These are phyloP conservation scores for Clarias laeviceps DNA, from an alignment of 2,797 vertebrate species.

Conservation along the genomic window DNA sequence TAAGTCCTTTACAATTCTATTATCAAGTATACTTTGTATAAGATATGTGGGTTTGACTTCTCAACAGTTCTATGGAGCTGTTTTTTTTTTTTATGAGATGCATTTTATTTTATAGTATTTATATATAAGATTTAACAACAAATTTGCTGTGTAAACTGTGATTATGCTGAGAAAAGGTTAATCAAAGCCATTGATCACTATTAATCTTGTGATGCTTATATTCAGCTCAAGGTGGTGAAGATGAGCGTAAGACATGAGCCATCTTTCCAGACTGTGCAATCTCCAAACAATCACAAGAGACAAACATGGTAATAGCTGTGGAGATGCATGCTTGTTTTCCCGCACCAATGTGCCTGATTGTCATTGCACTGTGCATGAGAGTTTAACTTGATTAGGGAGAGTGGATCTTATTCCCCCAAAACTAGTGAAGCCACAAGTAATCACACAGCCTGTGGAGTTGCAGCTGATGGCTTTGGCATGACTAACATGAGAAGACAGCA, in stretches of 20 bases:
- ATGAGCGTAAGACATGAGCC: conserved; percentile 6
- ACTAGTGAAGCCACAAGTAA: conserved; percentile 62
- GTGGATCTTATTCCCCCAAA: conserved; percentile 62
- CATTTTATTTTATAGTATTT: not conserved
- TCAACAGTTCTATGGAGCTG: not conserved
- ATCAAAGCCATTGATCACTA: not conserved
- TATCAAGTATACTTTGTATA: conserved; percentile 17
- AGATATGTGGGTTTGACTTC: not conserved
- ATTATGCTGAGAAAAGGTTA: not conserved
- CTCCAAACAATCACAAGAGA: conserved; percentile 64
- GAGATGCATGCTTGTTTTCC: conserved; percentile 21
- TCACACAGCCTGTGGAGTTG: conserved; percentile 59
- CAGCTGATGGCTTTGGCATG: conserved; percentile 48
- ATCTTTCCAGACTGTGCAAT: conserved; percentile 45
- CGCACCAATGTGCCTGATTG: conserved; percentile 50
- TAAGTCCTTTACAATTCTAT: conserved; percentile 12
- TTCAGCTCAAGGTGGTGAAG: conserved; percentile 43
- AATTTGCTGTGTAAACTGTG: not conserved
- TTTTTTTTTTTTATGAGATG: not conserved
- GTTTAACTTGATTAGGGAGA: conserved; percentile 60
- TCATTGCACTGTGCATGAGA: conserved; percentile 54
- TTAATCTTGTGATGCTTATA: conserved; percentile 52
- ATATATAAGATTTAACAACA: not conserved
- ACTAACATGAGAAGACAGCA: conserved; percentile 57
- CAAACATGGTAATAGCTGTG: conserved; percentile 66